Percentiles rank a stretch among this genome's conserved stretches.
phyloP scores from a whole-genome alignment of 2,113 vertebrate species.

The Ceyx margarethae region DNA sequence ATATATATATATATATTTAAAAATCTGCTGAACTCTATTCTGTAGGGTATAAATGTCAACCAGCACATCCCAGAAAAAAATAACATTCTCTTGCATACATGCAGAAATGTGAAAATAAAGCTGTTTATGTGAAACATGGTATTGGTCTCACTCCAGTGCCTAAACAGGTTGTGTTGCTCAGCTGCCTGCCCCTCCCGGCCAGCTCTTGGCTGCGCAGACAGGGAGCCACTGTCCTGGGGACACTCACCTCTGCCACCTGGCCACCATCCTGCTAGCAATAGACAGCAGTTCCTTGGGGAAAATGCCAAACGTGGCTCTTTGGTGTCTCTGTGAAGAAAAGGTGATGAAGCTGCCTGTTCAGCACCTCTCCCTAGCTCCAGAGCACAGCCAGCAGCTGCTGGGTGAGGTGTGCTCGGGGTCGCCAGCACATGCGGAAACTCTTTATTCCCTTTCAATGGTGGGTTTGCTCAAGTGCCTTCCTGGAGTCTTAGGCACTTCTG shows the following conservation, averaged over 20 bases:
- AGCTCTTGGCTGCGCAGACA: background rate
- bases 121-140: background rate
- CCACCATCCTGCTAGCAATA: background rate
- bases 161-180: background rate
- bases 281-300: background rate
- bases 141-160: background rate
- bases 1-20: background rate
- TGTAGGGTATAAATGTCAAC: background rate
- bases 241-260: background rate
- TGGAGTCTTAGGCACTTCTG: background rate
- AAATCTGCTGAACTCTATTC: background rate
- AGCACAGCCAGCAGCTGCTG: background rate
- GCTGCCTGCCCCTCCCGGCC: fast-evolving
- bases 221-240: background rate
- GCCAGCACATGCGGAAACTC: fast-evolving
- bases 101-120: constrained; percentile 39
- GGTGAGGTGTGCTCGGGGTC: background rate
- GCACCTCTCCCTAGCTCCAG: fast-evolving
- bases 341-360: background rate
- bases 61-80: background rate
- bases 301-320: background rate
- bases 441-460: background rate
- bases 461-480: fast-evolving
- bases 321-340: background rate
- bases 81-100: background rate